Conservation (phyloP, 2,888 invertebrate genomes). For the Megaustenia siamemsis region DNA sequence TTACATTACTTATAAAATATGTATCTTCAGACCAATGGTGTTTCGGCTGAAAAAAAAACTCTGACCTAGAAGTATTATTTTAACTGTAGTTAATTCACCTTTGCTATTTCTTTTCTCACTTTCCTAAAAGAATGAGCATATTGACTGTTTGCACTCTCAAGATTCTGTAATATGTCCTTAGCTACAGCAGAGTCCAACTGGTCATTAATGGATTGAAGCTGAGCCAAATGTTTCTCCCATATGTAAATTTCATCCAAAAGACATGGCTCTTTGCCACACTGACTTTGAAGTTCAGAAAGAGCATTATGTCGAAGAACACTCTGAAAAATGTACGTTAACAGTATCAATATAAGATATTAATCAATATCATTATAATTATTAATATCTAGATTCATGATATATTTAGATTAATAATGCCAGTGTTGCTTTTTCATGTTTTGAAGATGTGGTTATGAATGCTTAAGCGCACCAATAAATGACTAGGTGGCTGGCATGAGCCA, state of each 20-base stretch:
- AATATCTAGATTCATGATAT: not conserved
- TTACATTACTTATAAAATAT: too few relatives aligned
- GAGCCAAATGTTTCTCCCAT: slow-evolving; percentile 76
- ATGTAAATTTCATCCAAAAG: slow-evolving; percentile 78
- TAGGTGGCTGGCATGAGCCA: too few relatives aligned
- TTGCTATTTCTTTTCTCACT: slow-evolving; percentile 76
- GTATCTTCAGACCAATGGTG: too few relatives aligned
- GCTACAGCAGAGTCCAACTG: slow-evolving; percentile 78
- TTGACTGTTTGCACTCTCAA: slow-evolving; percentile 78
- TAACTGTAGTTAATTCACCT: slow-evolving; percentile 63
- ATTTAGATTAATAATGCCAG: not conserved
- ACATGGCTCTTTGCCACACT: slow-evolving; percentile 75
- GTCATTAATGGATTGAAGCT: slow-evolving; percentile 75
- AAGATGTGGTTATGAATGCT: too few relatives aligned
- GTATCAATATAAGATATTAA: not conserved
- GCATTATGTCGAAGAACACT: slow-evolving; percentile 77
- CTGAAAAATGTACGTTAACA: slow-evolving; percentile 58
- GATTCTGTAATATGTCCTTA: slow-evolving; percentile 77
- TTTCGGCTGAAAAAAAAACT: not conserved
- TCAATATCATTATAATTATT: not conserved
- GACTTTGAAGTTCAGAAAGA: slow-evolving; percentile 71
- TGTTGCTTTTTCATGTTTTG: too few relatives aligned
- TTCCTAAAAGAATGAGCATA: slow-evolving; percentile 77
- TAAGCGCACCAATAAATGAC: too few relatives aligned
- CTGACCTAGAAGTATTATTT: not conserved